Evolutionary conservation across 2,113 vertebrate genomes (phyloP).

Genomic region (Zeus faber): DNA sequence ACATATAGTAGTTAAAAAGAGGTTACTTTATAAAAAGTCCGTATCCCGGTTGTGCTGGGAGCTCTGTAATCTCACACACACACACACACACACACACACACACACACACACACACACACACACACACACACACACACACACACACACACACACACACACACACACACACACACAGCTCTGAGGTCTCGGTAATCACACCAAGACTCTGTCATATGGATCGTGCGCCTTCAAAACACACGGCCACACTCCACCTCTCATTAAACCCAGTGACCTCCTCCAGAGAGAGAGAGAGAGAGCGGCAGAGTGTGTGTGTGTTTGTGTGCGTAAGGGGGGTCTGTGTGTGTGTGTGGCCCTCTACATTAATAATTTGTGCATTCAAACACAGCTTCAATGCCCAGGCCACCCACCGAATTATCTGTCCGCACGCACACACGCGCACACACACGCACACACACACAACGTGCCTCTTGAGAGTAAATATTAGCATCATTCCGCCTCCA

Average conservation of each 20-base stretch:
- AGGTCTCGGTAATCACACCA: slow-evolving; percentile 61
- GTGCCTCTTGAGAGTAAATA: slow-evolving; percentile 33
- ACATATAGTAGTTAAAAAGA: slow-evolving; percentile 63
- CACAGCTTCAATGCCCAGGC: slow-evolving; percentile 25
- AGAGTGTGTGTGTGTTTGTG: background rate
- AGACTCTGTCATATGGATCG: slow-evolving; percentile 48
- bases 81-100: background rate
- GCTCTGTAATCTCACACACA: slow-evolving; percentile 54
- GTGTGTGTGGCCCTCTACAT: slow-evolving; percentile 40
- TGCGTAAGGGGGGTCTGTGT: slow-evolving; percentile 5
- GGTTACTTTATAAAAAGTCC: slow-evolving; percentile 68
- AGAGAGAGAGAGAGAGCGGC: slow-evolving; percentile 12
- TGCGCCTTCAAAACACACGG: slow-evolving; percentile 47
- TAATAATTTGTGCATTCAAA: slow-evolving; percentile 63
- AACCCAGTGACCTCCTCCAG: slow-evolving; percentile 58
- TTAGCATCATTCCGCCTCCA: background rate
- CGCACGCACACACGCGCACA: slow-evolving; percentile 10
- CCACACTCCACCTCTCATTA: slow-evolving; percentile 62
- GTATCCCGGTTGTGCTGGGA: slow-evolving; percentile 59
- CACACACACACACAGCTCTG: slow-evolving; percentile 37
- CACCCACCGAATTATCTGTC: slow-evolving; percentile 40
- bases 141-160: slow-evolving; percentile 20
- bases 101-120: slow-evolving; percentile 10
- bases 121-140: slow-evolving; percentile 15
- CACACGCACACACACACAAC: slow-evolving; percentile 13